phyloP scores from a whole-genome alignment of 2,888 invertebrate species.

The Chesias legatella region DNA sequence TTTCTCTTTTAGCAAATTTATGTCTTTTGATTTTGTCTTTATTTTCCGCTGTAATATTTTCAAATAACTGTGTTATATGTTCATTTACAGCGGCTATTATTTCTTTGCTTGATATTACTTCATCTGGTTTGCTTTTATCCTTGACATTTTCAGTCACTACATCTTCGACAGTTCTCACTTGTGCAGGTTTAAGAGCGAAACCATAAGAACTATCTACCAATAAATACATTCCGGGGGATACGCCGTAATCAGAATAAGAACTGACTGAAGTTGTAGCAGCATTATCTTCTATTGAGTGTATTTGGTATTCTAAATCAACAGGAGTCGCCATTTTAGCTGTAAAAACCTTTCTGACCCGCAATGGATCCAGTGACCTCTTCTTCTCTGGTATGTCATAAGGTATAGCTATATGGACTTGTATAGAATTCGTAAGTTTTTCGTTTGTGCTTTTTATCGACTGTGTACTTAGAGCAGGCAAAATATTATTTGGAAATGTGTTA shows the following conservation, averaged over 20 bases:
- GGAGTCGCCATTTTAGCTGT: conserved; percentile 56
- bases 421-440: conserved; percentile 37
- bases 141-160: conserved; percentile 1
- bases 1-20: conserved; percentile 14
- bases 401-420: conserved; percentile 60
- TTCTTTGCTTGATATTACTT: conserved; percentile 46
- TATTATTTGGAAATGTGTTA: too few relatives aligned
- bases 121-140: conserved; percentile 20
- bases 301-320: conserved; percentile 61
- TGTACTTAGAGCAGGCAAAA: too few relatives aligned
- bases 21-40: conserved; percentile 2
- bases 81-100: conserved; percentile 49
- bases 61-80: conserved; percentile 41
- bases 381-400: conserved; percentile 39
- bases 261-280: conserved; percentile 6
- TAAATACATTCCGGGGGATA: conserved; percentile 53
- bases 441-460: too few relatives aligned
- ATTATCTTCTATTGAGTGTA: conserved; percentile 44
- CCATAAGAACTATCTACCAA: conserved; percentile 43
- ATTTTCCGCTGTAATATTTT: conserved; percentile 12
- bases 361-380: conserved; percentile 43
- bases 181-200: conserved; percentile 44
- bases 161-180: conserved; percentile 20
- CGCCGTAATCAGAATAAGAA: conserved; percentile 12
- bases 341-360: conserved; percentile 52